phyloP scores from a whole-genome alignment of 1,140 invertebrate genomes.

The Bombyx mandarina region DNA sequence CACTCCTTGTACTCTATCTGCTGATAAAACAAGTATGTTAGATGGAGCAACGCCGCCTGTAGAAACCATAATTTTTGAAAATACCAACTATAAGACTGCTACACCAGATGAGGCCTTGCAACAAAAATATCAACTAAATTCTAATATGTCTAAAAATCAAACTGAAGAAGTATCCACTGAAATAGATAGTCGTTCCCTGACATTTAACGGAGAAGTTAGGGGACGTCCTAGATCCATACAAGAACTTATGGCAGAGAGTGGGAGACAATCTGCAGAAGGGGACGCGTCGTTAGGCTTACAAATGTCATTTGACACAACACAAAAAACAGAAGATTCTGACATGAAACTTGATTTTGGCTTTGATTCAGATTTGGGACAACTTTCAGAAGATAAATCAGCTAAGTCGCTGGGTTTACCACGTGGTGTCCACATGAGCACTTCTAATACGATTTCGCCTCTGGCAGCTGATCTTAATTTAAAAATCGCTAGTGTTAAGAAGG shows the following conservation, averaged over 20 bases:
- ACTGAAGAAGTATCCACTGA: slow-evolving; percentile 48
- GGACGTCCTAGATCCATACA: slow-evolving; percentile 54
- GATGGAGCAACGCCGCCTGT: slow-evolving; percentile 84
- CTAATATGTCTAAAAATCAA: slow-evolving; percentile 45
- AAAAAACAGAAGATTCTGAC: slow-evolving; percentile 85
- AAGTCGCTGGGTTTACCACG: slow-evolving; percentile 75
- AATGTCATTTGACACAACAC: slow-evolving; percentile 59
- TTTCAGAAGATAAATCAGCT: slow-evolving; percentile 81
- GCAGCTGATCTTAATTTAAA: slow-evolving; percentile 92
- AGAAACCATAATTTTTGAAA: slow-evolving; percentile 92
- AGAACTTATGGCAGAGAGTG: slow-evolving; percentile 57
- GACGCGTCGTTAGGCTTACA: slow-evolving; percentile 46
- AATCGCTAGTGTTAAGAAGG: slow-evolving; percentile 94
- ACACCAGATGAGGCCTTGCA: slow-evolving; percentile 72
- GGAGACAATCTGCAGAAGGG: slow-evolving; percentile 40
- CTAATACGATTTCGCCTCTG: slow-evolving; percentile 66
- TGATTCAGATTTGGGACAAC: slow-evolving; percentile 82
- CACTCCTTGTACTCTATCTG: slow-evolving; percentile 30
- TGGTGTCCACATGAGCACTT: slow-evolving; percentile 74
- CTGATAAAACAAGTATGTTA: slow-evolving; percentile 70
- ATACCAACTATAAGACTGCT: slow-evolving; percentile 87
- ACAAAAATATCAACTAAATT: slow-evolving; percentile 74
- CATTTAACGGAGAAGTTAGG: slow-evolving; percentile 59
- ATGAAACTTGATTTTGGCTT: slow-evolving; percentile 94
- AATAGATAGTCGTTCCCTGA: slow-evolving; percentile 47